These are phyloP conservation scores for Octodon degus DNA, from an alignment of 2,113 vertebrate species.

Conservation along the genomic window DNA sequence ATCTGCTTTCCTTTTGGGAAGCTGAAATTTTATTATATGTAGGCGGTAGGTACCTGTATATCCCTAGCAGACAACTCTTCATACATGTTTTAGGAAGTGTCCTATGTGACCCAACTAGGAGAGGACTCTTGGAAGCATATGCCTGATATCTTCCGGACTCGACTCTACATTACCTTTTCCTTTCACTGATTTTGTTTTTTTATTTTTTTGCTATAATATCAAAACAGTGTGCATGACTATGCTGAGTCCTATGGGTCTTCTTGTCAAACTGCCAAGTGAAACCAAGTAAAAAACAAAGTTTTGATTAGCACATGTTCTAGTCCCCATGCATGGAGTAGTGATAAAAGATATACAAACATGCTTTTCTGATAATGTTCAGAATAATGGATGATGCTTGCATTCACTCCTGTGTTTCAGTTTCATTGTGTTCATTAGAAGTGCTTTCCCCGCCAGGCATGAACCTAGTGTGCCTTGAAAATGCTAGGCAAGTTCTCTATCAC, in stretches of 20 bases:
- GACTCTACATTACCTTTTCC: not conserved
- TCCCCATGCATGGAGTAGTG: not conserved
- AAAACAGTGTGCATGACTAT: conserved; percentile 8
- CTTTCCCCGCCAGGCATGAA: not conserved
- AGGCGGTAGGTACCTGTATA: not conserved
- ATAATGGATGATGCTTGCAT: not conserved
- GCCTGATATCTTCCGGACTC: not conserved
- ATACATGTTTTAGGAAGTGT: not conserved
- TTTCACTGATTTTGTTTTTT: conserved; percentile 19
- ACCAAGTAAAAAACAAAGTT: not conserved
- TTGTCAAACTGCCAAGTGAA: not conserved
- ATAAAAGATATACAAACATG: not conserved
- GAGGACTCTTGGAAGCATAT: not conserved
- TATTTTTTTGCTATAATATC: conserved; percentile 11
- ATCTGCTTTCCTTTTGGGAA: conserved; percentile 15
- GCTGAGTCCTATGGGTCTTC: not conserved
- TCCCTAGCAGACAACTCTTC: not conserved
- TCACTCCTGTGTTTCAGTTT: not conserved
- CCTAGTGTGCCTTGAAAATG: not conserved
- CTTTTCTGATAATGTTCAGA: conserved; percentile 16
- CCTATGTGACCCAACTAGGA: not conserved
- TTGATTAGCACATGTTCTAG: not conserved
- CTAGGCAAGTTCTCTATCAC: not conserved
- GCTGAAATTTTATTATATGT: not conserved
- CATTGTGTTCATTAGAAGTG: not conserved